These are phyloP conservation scores for Cavia aperea DNA, from an alignment of 2,113 vertebrate species.

Conservation along the genomic window DNA sequence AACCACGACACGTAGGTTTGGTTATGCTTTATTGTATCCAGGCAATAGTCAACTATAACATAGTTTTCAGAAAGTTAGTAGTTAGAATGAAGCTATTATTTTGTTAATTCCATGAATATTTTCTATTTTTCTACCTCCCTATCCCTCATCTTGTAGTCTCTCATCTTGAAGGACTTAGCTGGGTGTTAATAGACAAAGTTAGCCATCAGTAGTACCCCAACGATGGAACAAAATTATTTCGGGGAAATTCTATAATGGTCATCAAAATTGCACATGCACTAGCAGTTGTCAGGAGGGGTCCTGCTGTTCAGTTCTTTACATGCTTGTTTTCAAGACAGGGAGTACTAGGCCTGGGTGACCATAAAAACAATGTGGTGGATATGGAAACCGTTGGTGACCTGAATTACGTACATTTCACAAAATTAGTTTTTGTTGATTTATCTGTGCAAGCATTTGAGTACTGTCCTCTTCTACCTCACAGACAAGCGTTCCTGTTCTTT, in stretches of 20 bases:
- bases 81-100: not conserved
- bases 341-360: not conserved
- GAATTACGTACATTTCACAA: not conserved
- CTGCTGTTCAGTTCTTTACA: not conserved
- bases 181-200: not conserved
- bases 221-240: no score
- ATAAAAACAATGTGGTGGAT: not conserved
- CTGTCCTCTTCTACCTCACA: not conserved
- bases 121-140: not conserved
- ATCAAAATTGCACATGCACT: not conserved
- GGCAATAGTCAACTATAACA: not conserved
- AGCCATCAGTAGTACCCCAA: no score
- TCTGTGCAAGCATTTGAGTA: no score
- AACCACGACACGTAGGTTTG: not conserved
- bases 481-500: not conserved
- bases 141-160: not conserved
- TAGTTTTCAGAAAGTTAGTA: not conserved
- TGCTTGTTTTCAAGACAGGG: not conserved
- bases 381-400: not conserved
- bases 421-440: not conserved
- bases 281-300: not conserved
- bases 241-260: not conserved
- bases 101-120: not conserved
- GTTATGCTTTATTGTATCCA: not conserved
- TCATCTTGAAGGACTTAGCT: not conserved